Evolutionary conservation across 1,140 invertebrate species (phyloP).

Genomic region (Brachionus koreanus): DNA sequence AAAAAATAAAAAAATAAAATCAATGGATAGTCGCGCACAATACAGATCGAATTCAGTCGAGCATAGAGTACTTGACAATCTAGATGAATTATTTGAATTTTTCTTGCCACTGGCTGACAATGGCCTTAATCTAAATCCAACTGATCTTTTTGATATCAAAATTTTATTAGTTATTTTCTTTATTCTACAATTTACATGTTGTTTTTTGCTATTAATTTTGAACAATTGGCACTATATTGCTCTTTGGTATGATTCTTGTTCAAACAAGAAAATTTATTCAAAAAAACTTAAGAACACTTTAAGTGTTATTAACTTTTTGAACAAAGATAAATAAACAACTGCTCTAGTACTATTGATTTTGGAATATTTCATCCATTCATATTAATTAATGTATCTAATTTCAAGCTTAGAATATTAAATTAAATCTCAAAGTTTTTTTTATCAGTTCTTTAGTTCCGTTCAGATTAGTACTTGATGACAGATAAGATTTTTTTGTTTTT

Average conservation of each 20-base stretch:
- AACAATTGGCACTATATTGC: slow-evolving; percentile 27
- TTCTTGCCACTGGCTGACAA: background rate
- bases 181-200: slow-evolving; percentile 12
- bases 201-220: background rate
- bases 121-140: background rate
- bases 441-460: background rate
- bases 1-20: background rate
- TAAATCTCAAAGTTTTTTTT: background rate
- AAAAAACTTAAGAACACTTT: background rate
- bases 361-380: background rate
- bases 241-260: background rate
- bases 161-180: background rate
- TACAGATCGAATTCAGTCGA: background rate
- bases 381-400: background rate
- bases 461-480: background rate
- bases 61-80: background rate
- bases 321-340: background rate
- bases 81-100: background rate
- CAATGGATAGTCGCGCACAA: background rate
- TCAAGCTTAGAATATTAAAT: background rate
- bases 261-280: background rate
- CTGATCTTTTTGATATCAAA: background rate
- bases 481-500: background rate
- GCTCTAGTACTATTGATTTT: background rate
- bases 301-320: slow-evolving; percentile 9